Conservation (phyloP, 2,797 vertebrate genomes). For the Rhinogobio ventralis region DNA sequence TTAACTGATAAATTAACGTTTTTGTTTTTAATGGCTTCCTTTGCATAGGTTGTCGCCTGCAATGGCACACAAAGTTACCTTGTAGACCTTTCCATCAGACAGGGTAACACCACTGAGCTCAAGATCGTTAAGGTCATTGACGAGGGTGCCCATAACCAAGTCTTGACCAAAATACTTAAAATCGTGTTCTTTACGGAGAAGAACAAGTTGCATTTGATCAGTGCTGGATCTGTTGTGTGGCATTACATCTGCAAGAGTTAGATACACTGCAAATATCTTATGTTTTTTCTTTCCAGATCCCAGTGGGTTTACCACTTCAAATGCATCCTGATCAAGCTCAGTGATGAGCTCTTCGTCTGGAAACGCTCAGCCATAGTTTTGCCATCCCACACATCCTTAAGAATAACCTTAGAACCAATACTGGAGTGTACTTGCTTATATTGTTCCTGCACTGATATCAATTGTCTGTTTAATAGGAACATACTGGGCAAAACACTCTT, state of each 20-base stretch:
- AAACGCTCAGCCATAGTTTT: not conserved
- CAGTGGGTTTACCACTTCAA: slow-evolving; percentile 3
- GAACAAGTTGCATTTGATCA: not conserved
- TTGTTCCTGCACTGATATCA: not conserved
- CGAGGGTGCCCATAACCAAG: not conserved
- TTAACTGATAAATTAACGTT: too few relatives aligned
- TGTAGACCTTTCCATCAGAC: not conserved
- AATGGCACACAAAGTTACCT: slow-evolving; percentile 3
- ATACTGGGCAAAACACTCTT: not conserved
- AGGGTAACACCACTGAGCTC: not conserved
- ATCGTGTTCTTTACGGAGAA: not conserved
- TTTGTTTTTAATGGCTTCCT: too few relatives aligned
- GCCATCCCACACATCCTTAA: not conserved
- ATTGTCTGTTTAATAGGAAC: slow-evolving; percentile 4
- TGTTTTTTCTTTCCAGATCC: not conserved
- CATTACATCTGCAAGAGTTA: not conserved
- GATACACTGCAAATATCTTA: too few relatives aligned
- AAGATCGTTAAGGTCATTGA: not conserved
- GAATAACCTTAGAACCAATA: too few relatives aligned
- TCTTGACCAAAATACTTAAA: not conserved
- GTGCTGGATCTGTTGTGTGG: slow-evolving; percentile 2
- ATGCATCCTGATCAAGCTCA: not conserved
- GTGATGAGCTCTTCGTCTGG: not conserved
- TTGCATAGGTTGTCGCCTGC: not conserved
- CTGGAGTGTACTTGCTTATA: not conserved